Base-by-base conservation (phyloP, 2,113 vertebrate genomes). In the Craseonycteris thonglongyai region DNA sequence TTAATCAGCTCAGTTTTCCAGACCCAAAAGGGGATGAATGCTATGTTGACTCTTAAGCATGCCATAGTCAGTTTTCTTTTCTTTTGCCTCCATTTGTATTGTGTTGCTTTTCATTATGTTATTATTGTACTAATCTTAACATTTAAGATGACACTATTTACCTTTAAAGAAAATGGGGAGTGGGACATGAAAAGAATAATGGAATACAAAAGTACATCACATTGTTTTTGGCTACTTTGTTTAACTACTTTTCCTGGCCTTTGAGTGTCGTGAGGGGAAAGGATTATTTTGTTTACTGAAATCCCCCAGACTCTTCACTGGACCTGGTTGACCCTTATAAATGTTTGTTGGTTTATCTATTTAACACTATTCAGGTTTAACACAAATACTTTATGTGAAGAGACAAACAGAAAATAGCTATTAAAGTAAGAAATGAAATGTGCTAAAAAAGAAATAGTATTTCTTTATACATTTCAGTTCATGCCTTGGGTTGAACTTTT, bases 31-130 rank as follows among this genome's bases (percentile, higher is more conserved):
- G 58, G 0, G 7, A 22, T 3, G 1, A n/a, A 7, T 5, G 2
- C 9, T 4, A 4, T 0, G 8, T 3, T 56, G 33, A 54, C 8
- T 45, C 18, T 47, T 7, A 11, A 0, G 2, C 0, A 5, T 19
- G 30, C 47, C 0, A 7, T 42, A 10, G n/a, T 3, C 10, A 0
- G 0, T 47, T 24, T 56, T 40, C 68, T 72, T 84, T 35, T n/a
- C 19, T 38, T 80, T 65, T 61, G 21, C 10, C n/a, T 42, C 13
- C 10, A 1, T 54, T 42, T 10, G 7, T 21, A 4, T 0, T 42
- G 7, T 30, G 21, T 30, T 47, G 28, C 12, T 45, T 40, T 38
- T 42, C 24, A 61, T 49, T 5, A 1, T 63, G 16, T 7, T 72
- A 59, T 13, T 49, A 18, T 21, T 40, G 33, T 12, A 14, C 19